Evolutionary conservation across 2,888 invertebrate species (phyloP), one percentile per base, ranked within the genome.

Genomic region (Eretmocerus hayati): DNA sequence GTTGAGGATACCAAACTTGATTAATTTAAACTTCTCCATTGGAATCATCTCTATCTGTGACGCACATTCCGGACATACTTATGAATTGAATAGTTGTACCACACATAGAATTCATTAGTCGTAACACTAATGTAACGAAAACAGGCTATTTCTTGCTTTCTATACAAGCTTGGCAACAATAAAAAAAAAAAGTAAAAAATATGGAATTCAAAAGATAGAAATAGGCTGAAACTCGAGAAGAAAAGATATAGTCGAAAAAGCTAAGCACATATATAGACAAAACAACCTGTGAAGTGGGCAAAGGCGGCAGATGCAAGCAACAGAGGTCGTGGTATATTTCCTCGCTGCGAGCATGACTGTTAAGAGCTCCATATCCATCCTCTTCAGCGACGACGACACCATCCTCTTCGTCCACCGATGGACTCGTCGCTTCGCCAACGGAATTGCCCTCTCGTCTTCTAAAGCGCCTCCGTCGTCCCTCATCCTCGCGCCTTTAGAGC

Each of bases 271-370:
- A n/a, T 4, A 18, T 18, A 35, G 19, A 23, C 4, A 56, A 59
- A 62, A 61, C 62, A 65, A 72, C 72, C 72, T 72, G 69, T 51
- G 64, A 60, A 56, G 64, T 64, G 56, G 67, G 65, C 42, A 45
- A 37, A 31, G 52, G 37, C 74, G 75, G 77, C 70, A 71, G 74
- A 60, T 67, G 73, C 67, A 87, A 81, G 62, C 83, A 84, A 79
- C 90, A 90, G 69, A 93, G 81, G 79, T 92, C 92, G 77, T 92
- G 91, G 80, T 93, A 93, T 74, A 92, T 90, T 77, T 91, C 90
- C 74, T 93, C 92, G 72, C 88, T 88, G 76, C 84, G 83, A 68
- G 82, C 77, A 73, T 83, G 81, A 72, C 83, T 80, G 77, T 79
- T 80, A 74, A 80, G 81, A 73, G 79, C 81, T 63, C 79, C 79